Evolutionary conservation across 2,113 vertebrate species (phyloP), one percentile per base, ranked within the genome.

Genomic region (Onychostoma macrolepis): DNA sequence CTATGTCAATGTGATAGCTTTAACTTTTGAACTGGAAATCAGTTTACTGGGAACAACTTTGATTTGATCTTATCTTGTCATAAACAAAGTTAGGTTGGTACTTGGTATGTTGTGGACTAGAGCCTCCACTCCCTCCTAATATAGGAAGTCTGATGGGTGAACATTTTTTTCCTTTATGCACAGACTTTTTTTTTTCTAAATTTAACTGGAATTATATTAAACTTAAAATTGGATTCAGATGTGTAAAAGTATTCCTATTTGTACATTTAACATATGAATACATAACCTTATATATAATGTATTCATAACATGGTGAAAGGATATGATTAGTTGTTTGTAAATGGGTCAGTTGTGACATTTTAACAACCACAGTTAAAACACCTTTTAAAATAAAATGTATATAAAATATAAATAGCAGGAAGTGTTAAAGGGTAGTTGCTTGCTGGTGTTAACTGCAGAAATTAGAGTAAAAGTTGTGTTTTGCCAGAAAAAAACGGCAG

Each of bases 131-230:
- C 53, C 78, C 78, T 80, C 3, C 36, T 24, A 48, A 17, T 83
- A 10, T 69, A 83, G 80, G 80, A 83, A 83, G 80, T 63, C 58
- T 69, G 43, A 33, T 45, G 61, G 17, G 15, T 21, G 28, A 69
- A 48, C 80, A 67, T 30, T 43, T 67, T 1, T 58, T 65, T 24
- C 48, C 28, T 36, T 61, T 17, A 26, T 58, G 11, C 6, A 17
- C 53, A 15, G 10, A 0, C 30, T 3, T 45, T 10, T 26, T 17
- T 5, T 50, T 50, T 48, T 17, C 2, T 30, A 17, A 33, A 5
- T 56, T 6, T 24, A 12, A 56, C 3, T 10, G 1, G n/a, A 65
- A 45, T 63, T 41, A 24, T 10, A 24, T 56, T 9, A 8, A 2
- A 24, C 6, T 24, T 58, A 24, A 58, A 24, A 58, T 3, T 58